A percentile compares a stretch with the other conserved stretches of the same genome.
phyloP scores from a whole-genome alignment of 1,140 invertebrate genomes.

The Orius laevigatus region DNA sequence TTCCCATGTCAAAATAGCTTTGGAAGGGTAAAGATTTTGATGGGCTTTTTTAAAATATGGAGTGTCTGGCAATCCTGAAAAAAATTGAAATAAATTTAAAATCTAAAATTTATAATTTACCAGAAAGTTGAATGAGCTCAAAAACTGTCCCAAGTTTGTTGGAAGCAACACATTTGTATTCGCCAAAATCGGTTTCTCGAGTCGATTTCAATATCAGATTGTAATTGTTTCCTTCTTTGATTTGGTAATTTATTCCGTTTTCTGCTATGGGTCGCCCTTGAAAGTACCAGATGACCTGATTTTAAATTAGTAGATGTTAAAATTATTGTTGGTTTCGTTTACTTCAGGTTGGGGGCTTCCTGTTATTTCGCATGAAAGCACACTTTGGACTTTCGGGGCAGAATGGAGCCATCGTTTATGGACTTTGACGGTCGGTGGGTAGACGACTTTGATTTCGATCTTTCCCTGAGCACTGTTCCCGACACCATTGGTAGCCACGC shows the following conservation, averaged over 20 bases:
- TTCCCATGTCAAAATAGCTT: slow-evolving; percentile 55
- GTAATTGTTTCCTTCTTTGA: slow-evolving; percentile 35
- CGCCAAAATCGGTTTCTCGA: slow-evolving; percentile 49
- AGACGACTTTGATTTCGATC: slow-evolving; percentile 39
- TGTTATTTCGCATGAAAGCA: slow-evolving; percentile 48
- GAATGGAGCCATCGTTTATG: slow-evolving; percentile 50
- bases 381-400: slow-evolving; percentile 42
- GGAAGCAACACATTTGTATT: slow-evolving; percentile 56
- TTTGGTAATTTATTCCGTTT: not conserved
- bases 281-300: slow-evolving; percentile 32
- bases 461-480: slow-evolving; percentile 46
- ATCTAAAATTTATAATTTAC: slow-evolving; percentile 17
- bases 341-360: slow-evolving; percentile 47
- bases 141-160: slow-evolving; percentile 46
- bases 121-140: slow-evolving; percentile 36
- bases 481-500: slow-evolving; percentile 51
- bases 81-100: not conserved
- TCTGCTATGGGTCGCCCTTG: slow-evolving; percentile 22
- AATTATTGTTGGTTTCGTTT: slow-evolving; percentile 22
- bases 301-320: not conserved
- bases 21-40: slow-evolving; percentile 26
- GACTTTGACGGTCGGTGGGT: slow-evolving; percentile 48
- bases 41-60: slow-evolving; percentile 40
- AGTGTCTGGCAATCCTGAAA: slow-evolving; percentile 37
- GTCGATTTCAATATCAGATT: slow-evolving; percentile 51